Evolutionary conservation across 2,888 invertebrate species (phyloP).

Genomic region (Lysandra bellargus): DNA sequence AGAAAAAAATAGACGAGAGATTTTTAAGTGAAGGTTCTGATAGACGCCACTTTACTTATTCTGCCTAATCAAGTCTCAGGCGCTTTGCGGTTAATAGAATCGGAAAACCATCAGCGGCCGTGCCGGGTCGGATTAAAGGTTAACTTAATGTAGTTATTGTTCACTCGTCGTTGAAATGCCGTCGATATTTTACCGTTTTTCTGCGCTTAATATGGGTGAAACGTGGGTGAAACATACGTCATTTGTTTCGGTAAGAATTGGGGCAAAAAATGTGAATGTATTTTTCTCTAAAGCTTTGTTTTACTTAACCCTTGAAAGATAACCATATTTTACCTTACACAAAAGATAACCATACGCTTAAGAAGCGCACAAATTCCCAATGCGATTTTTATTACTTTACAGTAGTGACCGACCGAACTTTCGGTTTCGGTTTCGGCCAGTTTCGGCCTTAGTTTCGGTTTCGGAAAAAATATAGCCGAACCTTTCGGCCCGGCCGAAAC

Average conservation of each 20-base stretch:
- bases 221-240: background rate
- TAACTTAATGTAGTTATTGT: conserved; percentile 47
- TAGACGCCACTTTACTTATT: conserved; percentile 47
- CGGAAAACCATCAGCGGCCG: conserved; percentile 70
- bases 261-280: background rate
- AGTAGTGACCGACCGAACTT: too few relatives aligned
- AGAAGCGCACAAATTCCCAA: too few relatives aligned
- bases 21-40: conserved; percentile 22
- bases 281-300: background rate
- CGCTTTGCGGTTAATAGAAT: conserved; percentile 69
- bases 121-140: conserved; percentile 55
- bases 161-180: conserved; percentile 23
- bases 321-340: too few relatives aligned
- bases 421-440: too few relatives aligned
- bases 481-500: too few relatives aligned
- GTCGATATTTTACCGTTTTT: conserved; percentile 9
- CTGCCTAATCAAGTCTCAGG: conserved; percentile 60
- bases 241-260: background rate
- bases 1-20: background rate
- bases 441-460: too few relatives aligned
- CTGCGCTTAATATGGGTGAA: conserved; percentile 18
- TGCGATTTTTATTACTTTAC: too few relatives aligned
- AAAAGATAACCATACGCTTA: too few relatives aligned
- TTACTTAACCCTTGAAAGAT: background rate
- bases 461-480: too few relatives aligned